These are phyloP conservation scores for Eupleurogrammus muticus DNA, from an alignment of 2,797 vertebrate species.

Conservation along the genomic window DNA sequence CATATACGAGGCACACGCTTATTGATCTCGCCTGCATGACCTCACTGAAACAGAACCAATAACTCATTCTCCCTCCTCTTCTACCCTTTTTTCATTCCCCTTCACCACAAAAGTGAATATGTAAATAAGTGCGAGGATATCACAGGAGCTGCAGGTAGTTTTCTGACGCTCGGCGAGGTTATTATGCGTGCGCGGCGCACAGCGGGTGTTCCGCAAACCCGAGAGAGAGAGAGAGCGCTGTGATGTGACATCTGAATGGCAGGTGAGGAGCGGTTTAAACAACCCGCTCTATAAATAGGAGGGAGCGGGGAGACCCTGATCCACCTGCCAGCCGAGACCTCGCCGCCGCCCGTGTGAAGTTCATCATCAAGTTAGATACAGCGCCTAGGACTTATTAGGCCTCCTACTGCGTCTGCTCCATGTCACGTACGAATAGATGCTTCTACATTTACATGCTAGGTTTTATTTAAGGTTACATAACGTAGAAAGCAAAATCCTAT, in stretches of 20 bases:
- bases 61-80: background rate
- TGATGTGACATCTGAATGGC: conserved; percentile 42
- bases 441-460: no score
- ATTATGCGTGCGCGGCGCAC: conserved; percentile 3
- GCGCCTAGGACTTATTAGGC: background rate
- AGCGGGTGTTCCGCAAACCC: conserved; percentile 5
- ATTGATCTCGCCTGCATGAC: background rate
- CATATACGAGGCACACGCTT: background rate
- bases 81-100: background rate
- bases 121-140: conserved; percentile 6
- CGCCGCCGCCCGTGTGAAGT: conserved; percentile 15
- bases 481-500: no score
- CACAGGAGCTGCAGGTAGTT: background rate
- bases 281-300: conserved; percentile 27
- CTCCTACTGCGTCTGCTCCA: background rate
- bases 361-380: conserved; percentile 16
- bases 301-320: conserved; percentile 7
- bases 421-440: no score
- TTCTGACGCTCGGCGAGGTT: background rate
- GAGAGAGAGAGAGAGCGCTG: conserved; percentile 19
- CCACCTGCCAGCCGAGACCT: conserved; percentile 5
- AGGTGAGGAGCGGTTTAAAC: conserved; percentile 21
- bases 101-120: background rate
- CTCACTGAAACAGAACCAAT: background rate
- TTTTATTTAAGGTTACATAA: no score